Evolutionary conservation across 2,113 vertebrate species (phyloP), one percentile per base, ranked within the genome.

Genomic region (Eleginops maclovinus): DNA sequence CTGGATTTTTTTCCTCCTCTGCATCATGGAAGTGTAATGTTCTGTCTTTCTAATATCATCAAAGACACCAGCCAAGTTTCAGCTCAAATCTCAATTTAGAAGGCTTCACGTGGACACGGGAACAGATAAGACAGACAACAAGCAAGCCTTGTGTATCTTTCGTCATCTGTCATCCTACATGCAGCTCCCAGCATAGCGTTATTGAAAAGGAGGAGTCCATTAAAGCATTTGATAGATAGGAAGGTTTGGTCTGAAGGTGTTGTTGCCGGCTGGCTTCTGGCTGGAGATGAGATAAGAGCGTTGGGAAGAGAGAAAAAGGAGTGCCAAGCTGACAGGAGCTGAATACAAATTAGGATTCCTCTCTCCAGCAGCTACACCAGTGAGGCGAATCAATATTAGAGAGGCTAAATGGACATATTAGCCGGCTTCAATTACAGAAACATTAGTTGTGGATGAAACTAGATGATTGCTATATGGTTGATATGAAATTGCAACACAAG

Each of bases 221-320:
- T 91, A 88, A 85, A 84, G 87, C 51, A 50, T 77, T 86, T 77
- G 77, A 80, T 61, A 89, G 88, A 89, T 84, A 80, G 79, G 68
- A 81, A 79, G 79, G 67, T 73, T 73, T 69, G 65, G 77, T 83
- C 56, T 87, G 75, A 86, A 86, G 85, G 81, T 91, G 85, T 59
- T 75, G 85, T 69, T 83, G 73, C 72, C 40, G 49, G 72, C 84
- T 76, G 71, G 66, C 75, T 88, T 86, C 84, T 47, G 75, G 77
- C 83, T 70, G 83, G 86, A 91, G 88, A 90, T 88, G 84, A 88
- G 89, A 93, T 92, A 91, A 92, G 87, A 86, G 59, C 44, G 4
- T 24, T 26, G 77, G 68, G 41, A 55, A 67, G 62, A 84, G 79
- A 75, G 59, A 82, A 66, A n/a, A 79, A 77, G 75, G 86, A 64